A percentile compares a stretch with the other conserved stretches of the same genome.
Evolutionary conservation across 2,113 vertebrate genomes (phyloP).

Genomic region (Okapia johnstoni): DNA sequence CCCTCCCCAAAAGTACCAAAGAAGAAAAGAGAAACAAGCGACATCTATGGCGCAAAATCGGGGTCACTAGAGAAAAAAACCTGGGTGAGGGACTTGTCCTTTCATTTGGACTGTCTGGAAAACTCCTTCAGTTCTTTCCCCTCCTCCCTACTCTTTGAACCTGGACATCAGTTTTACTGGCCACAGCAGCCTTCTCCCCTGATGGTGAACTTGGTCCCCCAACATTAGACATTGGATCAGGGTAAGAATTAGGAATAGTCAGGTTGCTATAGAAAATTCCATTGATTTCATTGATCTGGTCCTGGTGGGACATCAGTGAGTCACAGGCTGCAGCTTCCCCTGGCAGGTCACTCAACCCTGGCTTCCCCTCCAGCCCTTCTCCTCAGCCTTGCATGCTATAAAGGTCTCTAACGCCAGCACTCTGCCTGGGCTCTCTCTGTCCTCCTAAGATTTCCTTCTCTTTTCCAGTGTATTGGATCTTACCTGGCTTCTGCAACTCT

Average conservation of each 20-base stretch:
- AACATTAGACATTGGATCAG: neutral
- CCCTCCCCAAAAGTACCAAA: conserved; percentile 23
- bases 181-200: neutral
- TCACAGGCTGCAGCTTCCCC: neutral
- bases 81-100: conserved; percentile 17
- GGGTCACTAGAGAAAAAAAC: conserved; percentile 52
- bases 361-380: neutral
- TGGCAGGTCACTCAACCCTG: neutral
- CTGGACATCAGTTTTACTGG: neutral
- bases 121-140: neutral
- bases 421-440: neutral
- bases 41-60: conserved; percentile 57
- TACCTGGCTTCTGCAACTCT: neutral
- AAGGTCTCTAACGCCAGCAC: neutral
- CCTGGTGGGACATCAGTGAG: neutral
- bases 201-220: neutral
- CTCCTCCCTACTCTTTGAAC: neutral
- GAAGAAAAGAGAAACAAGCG: conserved; percentile 6
- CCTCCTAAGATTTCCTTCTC: neutral
- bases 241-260: neutral
- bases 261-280: neutral
- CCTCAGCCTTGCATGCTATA: neutral
- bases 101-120: neutral
- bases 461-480: neutral
- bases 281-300: neutral